phyloP scores from a whole-genome alignment of 2,888 invertebrate genomes.

The Polydrusus tereticollis region DNA sequence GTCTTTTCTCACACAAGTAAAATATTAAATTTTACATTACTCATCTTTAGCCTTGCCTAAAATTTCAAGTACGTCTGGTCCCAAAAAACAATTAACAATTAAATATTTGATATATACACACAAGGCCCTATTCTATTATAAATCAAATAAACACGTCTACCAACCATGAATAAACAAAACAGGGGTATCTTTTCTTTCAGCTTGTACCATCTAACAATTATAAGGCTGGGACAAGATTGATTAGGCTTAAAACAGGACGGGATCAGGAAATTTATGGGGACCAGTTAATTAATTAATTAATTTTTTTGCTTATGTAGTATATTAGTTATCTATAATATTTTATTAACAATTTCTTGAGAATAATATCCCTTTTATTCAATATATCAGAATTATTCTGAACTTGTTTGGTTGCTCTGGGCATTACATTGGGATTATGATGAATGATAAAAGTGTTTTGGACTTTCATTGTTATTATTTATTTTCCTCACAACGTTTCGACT shows the following conservation, averaged over 20 bases:
- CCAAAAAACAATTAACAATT: slow-evolving; percentile 1
- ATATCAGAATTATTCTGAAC: too few species aligned
- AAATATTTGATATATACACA: background rate
- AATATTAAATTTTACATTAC: slow-evolving; percentile 1
- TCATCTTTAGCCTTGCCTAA: background rate
- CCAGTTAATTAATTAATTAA: too few species aligned
- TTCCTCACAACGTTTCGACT: too few species aligned
- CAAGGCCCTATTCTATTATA: background rate
- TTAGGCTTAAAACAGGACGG: background rate
- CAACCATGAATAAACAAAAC: slow-evolving; percentile 2
- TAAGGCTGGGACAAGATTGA: slow-evolving; percentile 4
- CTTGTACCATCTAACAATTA: slow-evolving; percentile 12
- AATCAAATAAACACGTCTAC: slow-evolving; percentile 13
- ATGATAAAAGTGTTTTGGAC: too few species aligned
- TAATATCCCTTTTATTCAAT: too few species aligned
- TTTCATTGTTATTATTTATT: too few species aligned
- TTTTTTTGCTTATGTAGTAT: too few species aligned
- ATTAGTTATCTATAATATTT: too few species aligned
- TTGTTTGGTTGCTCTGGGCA: too few species aligned
- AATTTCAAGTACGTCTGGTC: slow-evolving; percentile 2
- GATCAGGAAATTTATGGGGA: background rate
- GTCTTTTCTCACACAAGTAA: too few species aligned
- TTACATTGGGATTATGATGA: too few species aligned
- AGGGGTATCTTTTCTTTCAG: slow-evolving; percentile 14
- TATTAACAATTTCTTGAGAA: too few species aligned